Evolutionary conservation across 2,797 vertebrate genomes (phyloP), one percentile per base, ranked within the genome.

Genomic region (Semaprochilodus insignis): DNA sequence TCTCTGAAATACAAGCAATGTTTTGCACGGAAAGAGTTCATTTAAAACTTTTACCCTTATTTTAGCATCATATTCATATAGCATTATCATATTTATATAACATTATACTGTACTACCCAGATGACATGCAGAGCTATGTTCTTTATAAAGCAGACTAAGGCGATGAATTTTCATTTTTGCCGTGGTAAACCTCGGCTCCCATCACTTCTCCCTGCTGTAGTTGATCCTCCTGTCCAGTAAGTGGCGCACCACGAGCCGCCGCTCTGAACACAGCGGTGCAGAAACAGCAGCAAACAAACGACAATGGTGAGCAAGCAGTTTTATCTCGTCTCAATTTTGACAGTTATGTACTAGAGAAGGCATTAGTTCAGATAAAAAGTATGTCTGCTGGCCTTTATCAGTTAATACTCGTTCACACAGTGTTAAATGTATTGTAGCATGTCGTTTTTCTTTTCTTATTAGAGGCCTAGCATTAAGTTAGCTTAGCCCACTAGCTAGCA

Each of bases 241-340:
- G 81, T 0, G 85, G 78, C 85, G 72, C 21, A 4, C n/a, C 8
- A n/a, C 4, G 8, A 65, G 21, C 55, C n/a, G 57, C 13, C 14
- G 3, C 27, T 8, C 21, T 54, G 27, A 17, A 19, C 14, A 3
- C 23, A 52, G 11, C 13, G 19, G 73, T 6, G 69, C 17, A 74
- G 74, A 81, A 78, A 59, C 57, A 83, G 74, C 81, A 84, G 57
- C 74, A 81, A 76, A 59, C 31, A 55, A 31, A 13, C 69, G 51
- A 80, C 86, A 36, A 88, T 88, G 87, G 87, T 88, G 87, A 88
- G 87, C 34, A 48, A 88, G 87, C 87, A 81, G 8, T 59, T 86
- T 88, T 80, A 2, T 8, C 15, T 67, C 14, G 1, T 69, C 14
- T 78, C 40, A 4, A 0, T 3, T 71, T 62, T 52, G 17, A 63